Base-by-base conservation (phyloP, 2,888 invertebrate species). In the Zele albiditarsus region DNA sequence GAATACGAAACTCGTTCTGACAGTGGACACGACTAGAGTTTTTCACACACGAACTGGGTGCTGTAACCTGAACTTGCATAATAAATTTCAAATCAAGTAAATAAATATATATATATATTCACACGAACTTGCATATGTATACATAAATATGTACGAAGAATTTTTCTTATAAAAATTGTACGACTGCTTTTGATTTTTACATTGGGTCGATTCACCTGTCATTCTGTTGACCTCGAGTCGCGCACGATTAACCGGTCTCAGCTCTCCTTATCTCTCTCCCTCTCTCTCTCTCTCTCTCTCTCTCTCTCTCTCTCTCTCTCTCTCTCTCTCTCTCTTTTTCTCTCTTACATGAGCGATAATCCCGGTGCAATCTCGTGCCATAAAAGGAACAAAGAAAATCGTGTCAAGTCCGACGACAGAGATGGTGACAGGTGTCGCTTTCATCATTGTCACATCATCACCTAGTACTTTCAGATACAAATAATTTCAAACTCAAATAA, bases 331-430 rank as follows among this genome's bases (percentile, higher is more conserved):
- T 12, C 33, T 57, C 31, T 57, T 69, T 57, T 20, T 69, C 57
- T 23, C 31, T 53, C 57, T 31, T 27, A 16, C 33, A 57, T 49
- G n/a, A 16, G 57, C 80, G 82, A 82, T 80, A 80, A 83, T 82
- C 62, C 71, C 76, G 78, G 73, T 77, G 73, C 83, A 83, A 85
- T 85, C 75, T 68, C 81, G 76, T 49, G 76, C 80, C 80, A 76
- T 81, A 82, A 84, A 84, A 84, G 83, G 83, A 82, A 82, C 82
- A 82, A 81, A 82, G 80, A 70, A 81, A 85, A 84, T 79, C 82
- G 84, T 85, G 84, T 84, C 85, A 80, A 84, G 83, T 83, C 81
- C 80, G 79, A 79, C 80, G 77, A 77, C 75, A 74, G 31, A 60
- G 60, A 60, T 60, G 27, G 14, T 60, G 20, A n/a, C 70, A 70